Conservation (phyloP, 2,797 vertebrate genomes). For the Ispidina lecontei region DNA sequence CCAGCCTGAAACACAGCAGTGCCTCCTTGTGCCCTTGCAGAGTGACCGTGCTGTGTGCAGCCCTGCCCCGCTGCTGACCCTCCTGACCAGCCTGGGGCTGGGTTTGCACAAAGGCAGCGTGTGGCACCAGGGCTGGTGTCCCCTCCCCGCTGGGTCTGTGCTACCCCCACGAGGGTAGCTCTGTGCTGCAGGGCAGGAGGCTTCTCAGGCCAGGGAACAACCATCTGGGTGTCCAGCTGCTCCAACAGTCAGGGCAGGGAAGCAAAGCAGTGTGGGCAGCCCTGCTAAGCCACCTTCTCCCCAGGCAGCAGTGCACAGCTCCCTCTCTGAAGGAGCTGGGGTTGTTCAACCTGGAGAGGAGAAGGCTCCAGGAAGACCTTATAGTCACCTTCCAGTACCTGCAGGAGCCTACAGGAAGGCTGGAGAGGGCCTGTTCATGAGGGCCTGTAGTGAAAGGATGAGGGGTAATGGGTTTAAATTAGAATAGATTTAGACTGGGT, state of each 20-base stretch:
- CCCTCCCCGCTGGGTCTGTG: fast-evolving
- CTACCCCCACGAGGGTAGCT: background rate
- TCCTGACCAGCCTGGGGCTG: background rate
- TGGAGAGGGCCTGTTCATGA: too few relatives aligned
- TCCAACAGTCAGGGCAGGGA: background rate
- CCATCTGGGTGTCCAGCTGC: too few relatives aligned
- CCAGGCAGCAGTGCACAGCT: background rate
- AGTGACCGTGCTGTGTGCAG: background rate
- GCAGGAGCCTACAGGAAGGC: too few relatives aligned
- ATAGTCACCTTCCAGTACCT: too few relatives aligned
- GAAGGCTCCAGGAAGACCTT: too few relatives aligned
- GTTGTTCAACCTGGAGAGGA: too few relatives aligned
- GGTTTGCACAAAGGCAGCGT: background rate
- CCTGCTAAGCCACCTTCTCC: background rate
- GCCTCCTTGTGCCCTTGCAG: background rate
- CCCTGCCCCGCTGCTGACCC: background rate
- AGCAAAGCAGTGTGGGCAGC: background rate
- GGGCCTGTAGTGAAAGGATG: too few relatives aligned
- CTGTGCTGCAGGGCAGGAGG: background rate
- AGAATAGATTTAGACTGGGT: too few relatives aligned
- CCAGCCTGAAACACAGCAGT: background rate
- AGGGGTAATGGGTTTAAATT: too few relatives aligned
- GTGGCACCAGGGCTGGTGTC: background rate
- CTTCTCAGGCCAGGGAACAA: too few relatives aligned
- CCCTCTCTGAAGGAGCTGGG: too few relatives aligned